Evolutionary conservation across 2,888 invertebrate genomes (phyloP), one percentile per base, ranked within the genome.

Genomic region (Caenorhabditis sp.): DNA sequence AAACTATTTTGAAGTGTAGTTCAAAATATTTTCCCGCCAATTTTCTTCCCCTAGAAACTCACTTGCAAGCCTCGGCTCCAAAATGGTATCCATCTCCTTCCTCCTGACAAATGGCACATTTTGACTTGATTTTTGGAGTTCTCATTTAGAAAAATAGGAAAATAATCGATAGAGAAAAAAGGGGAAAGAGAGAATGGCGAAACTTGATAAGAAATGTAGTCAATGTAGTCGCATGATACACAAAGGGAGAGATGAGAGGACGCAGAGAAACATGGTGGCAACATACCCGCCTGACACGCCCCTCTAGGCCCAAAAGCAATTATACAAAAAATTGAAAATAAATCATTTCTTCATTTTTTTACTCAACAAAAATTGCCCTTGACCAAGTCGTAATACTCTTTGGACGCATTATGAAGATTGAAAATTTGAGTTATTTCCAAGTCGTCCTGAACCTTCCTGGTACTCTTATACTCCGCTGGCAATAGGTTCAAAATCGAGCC

Each of bases 21-120:
- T 38, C 38, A 38, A 38, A 38, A 38, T 31, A 38, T 35, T 35
- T 8, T 8, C 3, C n/a, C 22, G 51, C 14, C 54, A 28, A 16
- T 7, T 28, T 10, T 24, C 2, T 49, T 19, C 16, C 10, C 3
- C 14, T 44, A 54, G 24, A 19, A 19, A 26, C 31, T 41, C 22
- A 81, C 81, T 73, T 76, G 70, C 82, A 82, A 10, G 82, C 76
- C 41, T 82, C 76, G 0, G 76, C 76, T 35, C 82, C 82, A 56
- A 82, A 82, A 54, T 82, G 82, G 24, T 24, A 76, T 5, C 82
- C 82, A 44, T 72, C 70, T 16, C 82, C 72, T 16, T 56, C 58
- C 51, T 76, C 82, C 10, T 28, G 3, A 28, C 82, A 82, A 41
- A 82, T 72, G 8, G 82, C 58, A 14, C 82, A 82, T 22, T 26